Evolutionary conservation across 2,888 invertebrate species (phyloP).

Genomic region (Nineta flava): DNA sequence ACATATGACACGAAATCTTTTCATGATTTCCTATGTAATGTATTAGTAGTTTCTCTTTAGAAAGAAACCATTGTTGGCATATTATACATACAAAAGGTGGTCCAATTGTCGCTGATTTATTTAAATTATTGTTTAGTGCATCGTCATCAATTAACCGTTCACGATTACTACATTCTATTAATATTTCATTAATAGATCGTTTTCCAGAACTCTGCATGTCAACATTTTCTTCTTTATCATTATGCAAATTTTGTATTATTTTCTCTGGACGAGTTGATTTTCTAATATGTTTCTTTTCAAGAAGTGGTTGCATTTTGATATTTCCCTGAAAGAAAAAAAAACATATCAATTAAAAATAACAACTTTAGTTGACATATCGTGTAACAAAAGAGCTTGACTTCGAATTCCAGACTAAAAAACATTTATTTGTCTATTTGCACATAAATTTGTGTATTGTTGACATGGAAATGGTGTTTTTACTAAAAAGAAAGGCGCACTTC

Average conservation of each 20-base stretch:
- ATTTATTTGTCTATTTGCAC: not conserved
- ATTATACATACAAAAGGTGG: constrained; percentile 1
- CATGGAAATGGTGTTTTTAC: too few species aligned
- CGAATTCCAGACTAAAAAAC: not conserved
- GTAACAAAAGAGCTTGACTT: not conserved
- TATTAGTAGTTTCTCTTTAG: constrained; percentile 13
- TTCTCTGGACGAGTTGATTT: too few species aligned
- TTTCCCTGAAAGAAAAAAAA: too few species aligned
- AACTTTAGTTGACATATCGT: too few species aligned
- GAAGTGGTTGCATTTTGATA: too few species aligned
- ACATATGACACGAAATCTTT: constrained; percentile 10
- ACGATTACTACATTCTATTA: constrained; percentile 3
- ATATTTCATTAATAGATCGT: not conserved
- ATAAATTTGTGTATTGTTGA: too few species aligned
- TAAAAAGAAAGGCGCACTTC: too few species aligned
- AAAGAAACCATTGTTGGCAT: constrained; percentile 15
- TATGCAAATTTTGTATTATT: too few species aligned
- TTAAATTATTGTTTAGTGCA: constrained; percentile 6
- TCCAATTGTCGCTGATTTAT: constrained; percentile 5
- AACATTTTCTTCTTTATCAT: too few species aligned
- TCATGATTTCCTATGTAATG: constrained; percentile 15
- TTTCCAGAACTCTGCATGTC: too few species aligned
- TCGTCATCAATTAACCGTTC: constrained; percentile 4
- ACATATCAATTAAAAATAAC: too few species aligned
- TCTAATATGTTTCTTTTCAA: too few species aligned